phyloP scores from a whole-genome alignment of 2,888 invertebrate species.

The Homarus gammarus region DNA sequence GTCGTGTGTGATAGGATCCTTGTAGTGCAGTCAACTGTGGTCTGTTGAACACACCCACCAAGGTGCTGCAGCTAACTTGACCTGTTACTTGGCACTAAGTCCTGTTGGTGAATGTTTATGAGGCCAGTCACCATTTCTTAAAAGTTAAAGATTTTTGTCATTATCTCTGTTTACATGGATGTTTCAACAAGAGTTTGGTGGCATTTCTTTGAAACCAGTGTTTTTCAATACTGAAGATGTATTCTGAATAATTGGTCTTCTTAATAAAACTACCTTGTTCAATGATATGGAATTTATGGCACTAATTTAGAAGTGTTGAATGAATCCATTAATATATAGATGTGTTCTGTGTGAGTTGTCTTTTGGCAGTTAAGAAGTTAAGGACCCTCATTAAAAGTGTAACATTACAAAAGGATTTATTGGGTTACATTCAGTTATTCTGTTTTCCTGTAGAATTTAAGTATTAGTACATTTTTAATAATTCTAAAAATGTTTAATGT shows the following conservation, averaged over 20 bases:
- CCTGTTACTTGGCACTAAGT: not conserved
- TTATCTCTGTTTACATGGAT: not conserved
- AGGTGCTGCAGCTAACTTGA: constrained; percentile 43
- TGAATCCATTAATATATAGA: not conserved
- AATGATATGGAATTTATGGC: no score
- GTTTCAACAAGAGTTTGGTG: not conserved
- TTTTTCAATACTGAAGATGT: no score
- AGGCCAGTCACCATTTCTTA: constrained; percentile 9
- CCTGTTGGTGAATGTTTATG: not conserved
- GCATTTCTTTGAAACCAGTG: not conserved
- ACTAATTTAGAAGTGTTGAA: no score
- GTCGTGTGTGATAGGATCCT: constrained; percentile 12
- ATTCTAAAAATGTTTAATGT: no score
- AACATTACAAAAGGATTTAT: no score
- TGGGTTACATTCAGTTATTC: no score
- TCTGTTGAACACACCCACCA: constrained; percentile 45
- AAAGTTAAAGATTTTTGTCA: not conserved
- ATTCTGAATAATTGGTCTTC: no score
- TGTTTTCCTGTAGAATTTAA: no score
- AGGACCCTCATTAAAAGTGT: no score
- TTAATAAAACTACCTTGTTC: no score
- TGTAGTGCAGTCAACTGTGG: constrained; percentile 44
- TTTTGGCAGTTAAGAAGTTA: not conserved
- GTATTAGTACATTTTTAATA: no score
- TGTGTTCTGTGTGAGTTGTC: not conserved